Base-by-base conservation (phyloP, 2,113 vertebrate genomes). In the Macroglossus sobrinus region DNA sequence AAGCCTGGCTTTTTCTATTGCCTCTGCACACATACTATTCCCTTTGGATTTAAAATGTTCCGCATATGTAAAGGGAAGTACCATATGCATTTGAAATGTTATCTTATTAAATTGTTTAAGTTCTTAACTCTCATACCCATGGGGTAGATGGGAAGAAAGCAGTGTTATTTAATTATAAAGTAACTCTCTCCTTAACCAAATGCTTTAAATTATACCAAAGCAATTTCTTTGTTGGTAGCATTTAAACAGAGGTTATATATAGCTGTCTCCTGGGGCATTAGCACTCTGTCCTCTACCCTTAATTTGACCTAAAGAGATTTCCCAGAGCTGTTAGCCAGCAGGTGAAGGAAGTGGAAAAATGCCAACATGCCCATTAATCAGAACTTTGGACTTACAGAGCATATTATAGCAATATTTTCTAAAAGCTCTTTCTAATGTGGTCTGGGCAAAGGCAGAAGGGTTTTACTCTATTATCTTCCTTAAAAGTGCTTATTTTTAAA, bases 141-240 rank as follows among this genome's bases (percentile, higher is more conserved):
- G 96, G 91, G 84, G 93, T 95, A 95, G 92, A 96, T 88, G 90
- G 93, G 94, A 97, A 97, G 95, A 81, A 97, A 97, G 59, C 74
- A 76, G 59, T 72, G 59, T 96, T 97, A 98, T 97, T 97, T 95
- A 96, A 98, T 98, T 98, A 97, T 80, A 87, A 95, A 97, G 90
- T 96, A 94, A 95, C 97, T 97, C 91, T 95, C 81, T 95, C 68
- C 89, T 96, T 95, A 97, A 97, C 63, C 91, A 94, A 97, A 96
- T 89, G 91, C 75, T 97, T 97, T 97, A 94, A 97, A 96, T 96
- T 96, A 97, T 74, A 74, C 81, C 57, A 53, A 81, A 57, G 78
- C 66, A 85, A 50, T 95, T 91, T 97, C 96, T 96, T 82, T 72
- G 82, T 74, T 40, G 95, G 87, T 96, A 95, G 76, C 94, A 94